These are phyloP conservation scores for Decapterus maruadsi DNA, from an alignment of 2,797 vertebrate genomes.

Conservation along the genomic window DNA sequence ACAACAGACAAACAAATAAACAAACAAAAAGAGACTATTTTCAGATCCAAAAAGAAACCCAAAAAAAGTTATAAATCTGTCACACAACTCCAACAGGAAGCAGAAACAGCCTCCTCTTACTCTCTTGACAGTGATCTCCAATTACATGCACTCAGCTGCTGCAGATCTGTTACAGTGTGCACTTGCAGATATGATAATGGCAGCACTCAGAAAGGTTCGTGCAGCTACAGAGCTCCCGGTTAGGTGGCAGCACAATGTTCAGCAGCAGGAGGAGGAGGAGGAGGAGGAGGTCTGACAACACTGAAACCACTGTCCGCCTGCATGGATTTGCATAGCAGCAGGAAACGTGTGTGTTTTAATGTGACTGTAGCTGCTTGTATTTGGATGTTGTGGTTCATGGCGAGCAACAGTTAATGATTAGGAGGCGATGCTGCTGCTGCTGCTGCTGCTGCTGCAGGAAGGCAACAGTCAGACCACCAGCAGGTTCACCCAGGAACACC, in stretches of 20 bases:
- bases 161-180: neutral
- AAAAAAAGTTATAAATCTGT: neutral
- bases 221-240: conserved; percentile 6
- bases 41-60: too few species aligned
- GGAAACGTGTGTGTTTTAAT: conserved; percentile 29
- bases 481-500: conserved; percentile 5
- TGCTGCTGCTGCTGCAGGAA: conserved; percentile 24
- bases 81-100: neutral
- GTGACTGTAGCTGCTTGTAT: conserved; percentile 30
- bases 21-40: neutral
- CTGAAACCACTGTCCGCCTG: neutral
- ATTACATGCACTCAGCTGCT: neutral
- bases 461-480: conserved; percentile 27
- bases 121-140: neutral
- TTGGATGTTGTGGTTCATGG: conserved; percentile 5
- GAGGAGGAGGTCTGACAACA: neutral
- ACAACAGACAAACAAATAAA: too few species aligned
- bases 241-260: neutral
- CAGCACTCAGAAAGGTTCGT: neutral
- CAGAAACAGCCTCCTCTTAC: neutral
- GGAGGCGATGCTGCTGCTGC: neutral
- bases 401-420: conserved; percentile 53
- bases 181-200: neutral
- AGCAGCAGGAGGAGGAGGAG: neutral
- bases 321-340: conserved; percentile 68